Percentiles rank a stretch among this genome's conserved stretches.
Evolutionary conservation across 2,888 invertebrate genomes (phyloP).

Genomic region (Tineola bisselliella): DNA sequence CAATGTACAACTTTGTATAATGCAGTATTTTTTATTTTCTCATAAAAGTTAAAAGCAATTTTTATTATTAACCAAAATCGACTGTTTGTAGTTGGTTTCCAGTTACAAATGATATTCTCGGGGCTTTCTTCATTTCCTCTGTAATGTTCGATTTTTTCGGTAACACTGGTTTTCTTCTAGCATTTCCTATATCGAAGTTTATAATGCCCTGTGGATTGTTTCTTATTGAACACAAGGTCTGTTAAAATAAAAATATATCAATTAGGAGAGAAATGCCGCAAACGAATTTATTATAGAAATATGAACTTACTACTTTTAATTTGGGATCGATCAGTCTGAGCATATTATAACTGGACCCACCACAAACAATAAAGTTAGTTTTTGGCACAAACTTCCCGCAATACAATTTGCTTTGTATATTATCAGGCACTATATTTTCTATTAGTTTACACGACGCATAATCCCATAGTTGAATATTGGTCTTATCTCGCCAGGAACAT

Average conservation of each 20-base stretch:
- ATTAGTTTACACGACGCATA: slow-evolving; percentile 72
- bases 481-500: slow-evolving; percentile 71
- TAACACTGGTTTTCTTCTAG: slow-evolving; percentile 45
- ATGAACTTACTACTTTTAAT: slow-evolving; percentile 62
- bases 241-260: slow-evolving; percentile 21
- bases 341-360: slow-evolving; percentile 70
- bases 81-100: slow-evolving; percentile 67
- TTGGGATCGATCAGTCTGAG: slow-evolving; percentile 70
- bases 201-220: slow-evolving; percentile 68
- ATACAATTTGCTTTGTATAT: slow-evolving; percentile 62
- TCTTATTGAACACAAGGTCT: slow-evolving; percentile 66
- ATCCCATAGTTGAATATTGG: slow-evolving; percentile 72
- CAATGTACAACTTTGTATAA: slow-evolving; percentile 53
- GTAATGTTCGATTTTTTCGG: slow-evolving; percentile 38
- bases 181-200: slow-evolving; percentile 63
- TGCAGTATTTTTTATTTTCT: slow-evolving; percentile 33
- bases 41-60: neutral
- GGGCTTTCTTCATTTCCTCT: slow-evolving; percentile 45
- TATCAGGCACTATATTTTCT: slow-evolving; percentile 66
- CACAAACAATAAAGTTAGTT: slow-evolving; percentile 67
- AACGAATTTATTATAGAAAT: neutral
- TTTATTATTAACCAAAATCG: slow-evolving; percentile 48
- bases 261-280: neutral
- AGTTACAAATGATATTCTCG: slow-evolving; percentile 65
- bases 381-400: slow-evolving; percentile 69